phyloP scores from a whole-genome alignment of 2,797 vertebrate species.

The Gallinago solitaria region DNA sequence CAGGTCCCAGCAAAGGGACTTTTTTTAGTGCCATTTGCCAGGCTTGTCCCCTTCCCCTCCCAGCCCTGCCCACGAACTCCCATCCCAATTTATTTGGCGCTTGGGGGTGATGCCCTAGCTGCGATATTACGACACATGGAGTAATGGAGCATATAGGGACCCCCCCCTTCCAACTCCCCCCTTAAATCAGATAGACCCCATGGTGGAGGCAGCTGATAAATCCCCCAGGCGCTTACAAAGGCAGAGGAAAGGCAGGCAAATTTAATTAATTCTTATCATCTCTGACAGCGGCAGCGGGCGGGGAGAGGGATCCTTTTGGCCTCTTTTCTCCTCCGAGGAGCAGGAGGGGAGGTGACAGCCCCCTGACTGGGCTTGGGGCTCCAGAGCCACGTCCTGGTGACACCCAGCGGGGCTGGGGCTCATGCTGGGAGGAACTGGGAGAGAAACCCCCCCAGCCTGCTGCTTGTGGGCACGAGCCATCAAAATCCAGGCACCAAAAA shows the following conservation, averaged over 20 bases:
- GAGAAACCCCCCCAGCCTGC: neutral
- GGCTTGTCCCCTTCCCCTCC: neutral
- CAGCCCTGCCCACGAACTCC: neutral
- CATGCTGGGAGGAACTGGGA: neutral
- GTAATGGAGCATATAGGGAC: neutral
- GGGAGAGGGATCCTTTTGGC: neutral
- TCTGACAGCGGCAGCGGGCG: neutral
- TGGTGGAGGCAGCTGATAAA: conserved; percentile 7
- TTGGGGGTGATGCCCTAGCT: neutral
- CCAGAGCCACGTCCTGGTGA: neutral
- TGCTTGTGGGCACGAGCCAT: neutral
- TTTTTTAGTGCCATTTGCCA: neutral
- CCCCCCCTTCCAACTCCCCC: neutral
- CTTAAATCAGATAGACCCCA: neutral
- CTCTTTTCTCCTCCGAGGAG: neutral
- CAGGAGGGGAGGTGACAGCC: neutral
- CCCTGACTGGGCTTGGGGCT: neutral
- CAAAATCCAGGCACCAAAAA: conserved; percentile 23
- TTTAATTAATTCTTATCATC: conserved; percentile 60
- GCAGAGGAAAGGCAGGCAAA: conserved; percentile 4
- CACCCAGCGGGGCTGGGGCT: neutral
- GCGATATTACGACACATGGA: neutral
- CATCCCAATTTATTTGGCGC: neutral
- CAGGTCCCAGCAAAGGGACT: neutral
- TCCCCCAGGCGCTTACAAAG: neutral